Evolutionary conservation across 2,888 invertebrate species (phyloP).

Genomic region (Campoletis raptor): DNA sequence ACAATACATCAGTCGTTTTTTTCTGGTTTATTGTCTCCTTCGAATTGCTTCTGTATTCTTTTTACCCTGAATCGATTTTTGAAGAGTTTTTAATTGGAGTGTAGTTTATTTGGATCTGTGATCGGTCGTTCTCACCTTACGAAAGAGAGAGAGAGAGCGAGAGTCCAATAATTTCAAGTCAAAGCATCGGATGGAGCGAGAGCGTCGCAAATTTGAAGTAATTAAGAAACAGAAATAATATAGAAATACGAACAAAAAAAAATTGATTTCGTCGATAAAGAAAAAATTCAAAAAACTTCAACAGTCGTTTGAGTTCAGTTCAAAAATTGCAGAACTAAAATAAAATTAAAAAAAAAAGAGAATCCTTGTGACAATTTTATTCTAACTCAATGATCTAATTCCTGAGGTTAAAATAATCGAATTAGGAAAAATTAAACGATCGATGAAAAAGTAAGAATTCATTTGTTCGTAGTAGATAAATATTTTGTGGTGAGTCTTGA

Average conservation of each 20-base stretch:
- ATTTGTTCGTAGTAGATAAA: not conserved
- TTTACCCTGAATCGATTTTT: not conserved
- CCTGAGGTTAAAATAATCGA: not conserved
- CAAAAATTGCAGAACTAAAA: not conserved
- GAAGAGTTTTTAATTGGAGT: not conserved
- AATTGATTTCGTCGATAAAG: not conserved
- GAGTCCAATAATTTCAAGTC: not conserved
- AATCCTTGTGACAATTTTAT: not conserved
- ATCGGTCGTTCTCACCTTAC: not conserved
- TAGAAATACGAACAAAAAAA: not conserved
- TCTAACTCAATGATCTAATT: not conserved
- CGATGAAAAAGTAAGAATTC: not conserved
- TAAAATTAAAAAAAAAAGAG: too few species aligned
- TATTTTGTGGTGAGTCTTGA: not conserved
- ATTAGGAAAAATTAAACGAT: not conserved
- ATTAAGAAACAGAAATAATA: not conserved
- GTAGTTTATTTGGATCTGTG: not conserved
- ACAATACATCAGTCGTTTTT: not conserved
- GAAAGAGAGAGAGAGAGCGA: not conserved
- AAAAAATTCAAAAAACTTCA: too few species aligned
- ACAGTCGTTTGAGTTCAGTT: not conserved
- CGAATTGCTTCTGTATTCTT: not conserved
- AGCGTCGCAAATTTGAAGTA: not conserved
- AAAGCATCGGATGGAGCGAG: not conserved
- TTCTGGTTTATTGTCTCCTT: not conserved